phyloP scores from a whole-genome alignment of 2,888 invertebrate genomes.

The Chrysolina oricalcia region DNA sequence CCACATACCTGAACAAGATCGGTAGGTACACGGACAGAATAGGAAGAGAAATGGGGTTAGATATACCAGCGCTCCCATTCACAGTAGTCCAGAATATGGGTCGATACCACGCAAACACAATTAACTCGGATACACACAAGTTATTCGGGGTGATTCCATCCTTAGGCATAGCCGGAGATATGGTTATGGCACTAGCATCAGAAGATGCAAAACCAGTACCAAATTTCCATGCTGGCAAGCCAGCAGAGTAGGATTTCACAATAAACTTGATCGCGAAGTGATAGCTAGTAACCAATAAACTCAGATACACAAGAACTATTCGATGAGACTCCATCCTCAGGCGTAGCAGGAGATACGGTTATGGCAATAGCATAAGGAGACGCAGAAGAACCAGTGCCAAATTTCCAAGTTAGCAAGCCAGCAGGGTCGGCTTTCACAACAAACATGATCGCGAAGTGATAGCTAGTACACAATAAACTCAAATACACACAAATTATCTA shows the following conservation, averaged over 20 bases:
- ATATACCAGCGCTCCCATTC: constrained; percentile 55
- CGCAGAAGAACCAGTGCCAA: no score
- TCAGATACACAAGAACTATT: no score
- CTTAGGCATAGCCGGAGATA: constrained; percentile 63
- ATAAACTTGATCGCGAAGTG: no score
- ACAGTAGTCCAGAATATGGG: constrained; percentile 57
- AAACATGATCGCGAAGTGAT: no score
- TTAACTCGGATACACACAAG: constrained; percentile 59
- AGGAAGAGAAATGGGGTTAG: constrained; percentile 58
- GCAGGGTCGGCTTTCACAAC: no score
- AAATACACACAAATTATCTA: constrained; percentile 61
- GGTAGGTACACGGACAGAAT: constrained; percentile 59
- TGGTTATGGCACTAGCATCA: constrained; percentile 62
- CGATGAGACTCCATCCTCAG: no score
- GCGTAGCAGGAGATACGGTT: no score
- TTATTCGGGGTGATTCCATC: constrained; percentile 63
- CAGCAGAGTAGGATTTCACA: no score
- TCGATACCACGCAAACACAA: constrained; percentile 58
- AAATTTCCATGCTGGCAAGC: constrained; percentile 59
- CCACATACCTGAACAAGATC: constrained; percentile 54
- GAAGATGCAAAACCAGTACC: constrained; percentile 57
- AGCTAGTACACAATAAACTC: constrained; percentile 50
- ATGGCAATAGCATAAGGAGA: no score
- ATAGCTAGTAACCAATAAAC: no score
- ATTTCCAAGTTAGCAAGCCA: no score